Conservation (phyloP, 2,797 vertebrate species). For the Helarctos malayanus region DNA sequence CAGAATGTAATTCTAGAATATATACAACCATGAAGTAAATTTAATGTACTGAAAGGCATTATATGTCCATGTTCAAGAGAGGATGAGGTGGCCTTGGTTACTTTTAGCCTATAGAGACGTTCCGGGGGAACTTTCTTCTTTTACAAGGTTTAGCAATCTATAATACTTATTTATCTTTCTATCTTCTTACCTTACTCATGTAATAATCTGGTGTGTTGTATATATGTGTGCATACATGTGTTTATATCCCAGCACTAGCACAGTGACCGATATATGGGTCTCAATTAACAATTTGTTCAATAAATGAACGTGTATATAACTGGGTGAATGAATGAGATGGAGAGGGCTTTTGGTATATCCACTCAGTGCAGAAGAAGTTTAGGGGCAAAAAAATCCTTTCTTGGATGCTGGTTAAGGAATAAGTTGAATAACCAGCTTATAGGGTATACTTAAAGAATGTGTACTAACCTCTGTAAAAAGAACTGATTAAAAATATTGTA, state of each 20-base stretch:
- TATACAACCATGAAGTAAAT: neutral
- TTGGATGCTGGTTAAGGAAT: neutral
- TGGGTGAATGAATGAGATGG: neutral
- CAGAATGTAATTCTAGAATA: neutral
- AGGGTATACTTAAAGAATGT: neutral
- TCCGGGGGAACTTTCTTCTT: neutral
- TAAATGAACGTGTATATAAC: neutral
- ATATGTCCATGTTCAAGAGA: neutral
- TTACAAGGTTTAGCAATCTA: neutral
- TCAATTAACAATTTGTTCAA: neutral
- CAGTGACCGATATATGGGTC: neutral
- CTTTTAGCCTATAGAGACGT: neutral
- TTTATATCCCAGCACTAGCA: neutral
- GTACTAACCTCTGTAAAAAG: neutral
- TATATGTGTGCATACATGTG: neutral
- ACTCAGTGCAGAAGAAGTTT: neutral
- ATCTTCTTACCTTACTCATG: neutral
- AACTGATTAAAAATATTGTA: constrained; percentile 32
- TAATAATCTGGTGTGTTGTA: neutral
- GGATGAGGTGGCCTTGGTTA: neutral
- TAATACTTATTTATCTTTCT: neutral
- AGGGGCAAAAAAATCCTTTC: neutral
- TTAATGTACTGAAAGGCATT: neutral
- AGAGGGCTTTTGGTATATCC: neutral
- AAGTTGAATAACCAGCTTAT: neutral